Evolutionary conservation across 1,140 invertebrate genomes (phyloP), one percentile per base, ranked within the genome.

Genomic region (Trachymyrmex septentrionalis): DNA sequence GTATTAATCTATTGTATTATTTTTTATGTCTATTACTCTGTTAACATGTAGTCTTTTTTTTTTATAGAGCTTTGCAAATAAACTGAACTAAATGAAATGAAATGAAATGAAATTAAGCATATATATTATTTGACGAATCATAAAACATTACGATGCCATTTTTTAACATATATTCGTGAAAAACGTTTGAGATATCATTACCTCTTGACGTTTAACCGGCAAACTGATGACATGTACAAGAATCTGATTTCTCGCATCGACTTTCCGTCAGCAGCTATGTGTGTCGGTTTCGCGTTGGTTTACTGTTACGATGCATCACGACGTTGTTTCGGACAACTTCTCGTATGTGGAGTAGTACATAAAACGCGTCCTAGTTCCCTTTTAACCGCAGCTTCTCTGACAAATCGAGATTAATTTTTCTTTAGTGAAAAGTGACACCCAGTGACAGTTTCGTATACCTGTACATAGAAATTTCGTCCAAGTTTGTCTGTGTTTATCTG

Each of bases 181-280:
- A 59, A 61, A 59, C 14, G 48, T 30, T 69, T 27, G 63, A 24
- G 48, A 24, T 55, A 80, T 80, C 14, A 61, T 61, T 24, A 14
- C 7, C 30, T 59, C 38, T 63, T 57, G 38, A n/a, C 55, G 82
- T 34, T 71, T 73, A 50, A 63, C 44, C 59, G 77, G 77, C 78
- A 71, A 59, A 72, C 50, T 59, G 75, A 72, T 75, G 88, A 80
- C 88, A 87, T 44, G 53, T n/a, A 57, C 75, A 86, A 77, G 82
- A 86, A 91, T 91, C 77, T 86, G 84, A 91, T 88, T 85, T 85
- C 78, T 64, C 55, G 86, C 69, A 24, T 81, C 48, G n/a, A 55
- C 71, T 73, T 30, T 24, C 55, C 64, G 87, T 87, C 87, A 59
- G n/a, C 61, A 61, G 64, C 50, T 44, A 75, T 57, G 30, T 76